Conservation (phyloP, 2,113 vertebrate species). For the Hoplias malabaricus region DNA sequence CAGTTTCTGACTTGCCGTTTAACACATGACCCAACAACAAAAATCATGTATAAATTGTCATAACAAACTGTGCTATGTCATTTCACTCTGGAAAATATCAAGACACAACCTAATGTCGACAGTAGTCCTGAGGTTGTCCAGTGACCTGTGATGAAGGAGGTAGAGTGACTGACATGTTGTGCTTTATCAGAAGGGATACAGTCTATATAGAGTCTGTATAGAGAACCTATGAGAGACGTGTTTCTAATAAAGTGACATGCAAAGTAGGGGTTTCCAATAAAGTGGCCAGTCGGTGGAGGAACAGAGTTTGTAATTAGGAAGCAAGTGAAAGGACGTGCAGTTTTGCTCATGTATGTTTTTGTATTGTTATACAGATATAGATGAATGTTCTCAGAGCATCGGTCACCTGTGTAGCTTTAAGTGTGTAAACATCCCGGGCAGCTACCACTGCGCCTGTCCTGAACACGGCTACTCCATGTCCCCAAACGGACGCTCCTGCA, state of each 20-base stretch:
- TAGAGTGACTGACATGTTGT: too few relatives aligned
- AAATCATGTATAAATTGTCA: too few relatives aligned
- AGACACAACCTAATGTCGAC: too few relatives aligned
- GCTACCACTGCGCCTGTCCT: slow-evolving; percentile 90
- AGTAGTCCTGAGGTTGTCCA: too few relatives aligned
- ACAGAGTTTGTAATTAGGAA: background rate
- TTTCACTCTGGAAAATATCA: too few relatives aligned
- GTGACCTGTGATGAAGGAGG: too few relatives aligned
- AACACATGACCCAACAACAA: too few relatives aligned
- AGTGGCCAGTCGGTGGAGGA: background rate
- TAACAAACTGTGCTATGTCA: too few relatives aligned
- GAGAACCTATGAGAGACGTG: background rate
- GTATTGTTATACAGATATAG: slow-evolving; percentile 83
- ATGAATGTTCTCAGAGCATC: slow-evolving; percentile 86
- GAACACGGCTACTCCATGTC: slow-evolving; percentile 87
- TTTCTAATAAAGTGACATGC: background rate
- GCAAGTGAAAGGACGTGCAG: too few relatives aligned
- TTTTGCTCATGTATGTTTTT: background rate
- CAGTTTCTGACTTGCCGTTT: too few relatives aligned
- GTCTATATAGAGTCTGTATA: background rate
- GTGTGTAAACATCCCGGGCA: slow-evolving; percentile 88
- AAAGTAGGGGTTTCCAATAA: background rate
- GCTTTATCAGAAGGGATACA: background rate
- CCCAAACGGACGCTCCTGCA: slow-evolving; percentile 87
- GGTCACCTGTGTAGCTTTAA: slow-evolving; percentile 89